Percentiles rank a stretch among this genome's conserved stretches.
Conservation (phyloP, 2,888 invertebrate genomes). For the Bursaphelenchus okinawaensis region DNA sequence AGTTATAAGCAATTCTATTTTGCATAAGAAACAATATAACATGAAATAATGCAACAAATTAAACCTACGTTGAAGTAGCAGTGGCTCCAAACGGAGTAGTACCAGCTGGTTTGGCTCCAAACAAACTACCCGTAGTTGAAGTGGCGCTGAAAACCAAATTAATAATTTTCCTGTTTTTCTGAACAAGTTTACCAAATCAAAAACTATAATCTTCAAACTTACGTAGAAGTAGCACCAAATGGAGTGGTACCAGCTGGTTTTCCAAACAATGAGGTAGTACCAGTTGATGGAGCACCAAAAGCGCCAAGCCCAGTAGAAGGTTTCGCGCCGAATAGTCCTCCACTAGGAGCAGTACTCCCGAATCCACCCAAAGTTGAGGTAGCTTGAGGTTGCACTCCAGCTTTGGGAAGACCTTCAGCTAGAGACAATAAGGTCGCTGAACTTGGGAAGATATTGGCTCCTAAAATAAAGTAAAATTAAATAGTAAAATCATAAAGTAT, state of each 20-base stretch:
- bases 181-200: too few species aligned
- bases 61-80: not conserved
- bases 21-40: too few species aligned
- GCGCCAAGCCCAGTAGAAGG: not conserved
- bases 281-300: not conserved
- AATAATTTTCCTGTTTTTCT: too few species aligned
- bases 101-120: not conserved
- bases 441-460: not conserved
- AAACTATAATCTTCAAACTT: too few species aligned
- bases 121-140: not conserved
- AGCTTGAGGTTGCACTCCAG: not conserved
- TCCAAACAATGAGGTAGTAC: not conserved
- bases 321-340: not conserved
- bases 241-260: not conserved
- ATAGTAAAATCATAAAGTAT: not conserved
- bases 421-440: not conserved
- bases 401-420: not conserved
- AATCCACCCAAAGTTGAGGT: not conserved
- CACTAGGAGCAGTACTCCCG: not conserved
- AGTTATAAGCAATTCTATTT: too few species aligned
- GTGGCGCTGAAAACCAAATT: not conserved
- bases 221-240: not conserved
- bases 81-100: slow-evolving; percentile 1
- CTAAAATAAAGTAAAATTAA: not conserved
- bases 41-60: not conserved